phyloP scores from a whole-genome alignment of 1,140 invertebrate genomes.

The Heliconius melpomene region DNA sequence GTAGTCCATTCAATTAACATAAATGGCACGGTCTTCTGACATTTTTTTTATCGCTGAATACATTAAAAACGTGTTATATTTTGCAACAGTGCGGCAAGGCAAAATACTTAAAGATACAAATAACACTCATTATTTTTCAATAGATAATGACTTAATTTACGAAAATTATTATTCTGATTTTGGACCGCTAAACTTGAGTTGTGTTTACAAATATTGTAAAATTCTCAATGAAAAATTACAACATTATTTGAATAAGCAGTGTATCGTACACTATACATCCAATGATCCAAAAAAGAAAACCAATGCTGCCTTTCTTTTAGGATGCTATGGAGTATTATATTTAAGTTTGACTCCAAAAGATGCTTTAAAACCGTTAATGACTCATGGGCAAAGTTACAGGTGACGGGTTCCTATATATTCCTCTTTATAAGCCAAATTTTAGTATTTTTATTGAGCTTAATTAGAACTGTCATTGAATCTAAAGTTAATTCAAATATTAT shows the following conservation, averaged over 20 bases:
- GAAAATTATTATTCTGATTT: constrained; percentile 99
- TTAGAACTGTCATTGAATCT: not conserved
- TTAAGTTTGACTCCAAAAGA: constrained; percentile 92
- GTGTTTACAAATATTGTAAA: constrained; percentile 96
- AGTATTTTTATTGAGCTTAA: not conserved
- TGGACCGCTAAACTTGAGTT: constrained; percentile 96
- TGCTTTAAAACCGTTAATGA: constrained; percentile 88
- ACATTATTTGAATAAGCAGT: constrained; percentile 63
- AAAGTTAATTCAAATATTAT: not conserved
- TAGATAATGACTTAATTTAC: constrained; percentile 95
- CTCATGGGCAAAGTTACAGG: constrained; percentile 83
- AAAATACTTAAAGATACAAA: constrained; percentile 86
- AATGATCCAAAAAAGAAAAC: constrained; percentile 87
- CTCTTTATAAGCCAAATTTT: not conserved
- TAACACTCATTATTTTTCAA: constrained; percentile 93
- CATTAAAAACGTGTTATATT: constrained; percentile 75
- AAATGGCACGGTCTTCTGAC: constrained; percentile 63
- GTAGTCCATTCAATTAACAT: not conserved
- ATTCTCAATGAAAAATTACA: constrained; percentile 87
- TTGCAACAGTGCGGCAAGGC: constrained; percentile 66
- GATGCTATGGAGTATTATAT: constrained; percentile 94
- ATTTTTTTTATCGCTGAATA: constrained; percentile 73
- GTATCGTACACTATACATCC: constrained; percentile 87
- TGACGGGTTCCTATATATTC: constrained; percentile 36
- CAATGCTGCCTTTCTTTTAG: constrained; percentile 92